phyloP scores from a whole-genome alignment of 2,888 invertebrate genomes.

The Danaus chrysippus region DNA sequence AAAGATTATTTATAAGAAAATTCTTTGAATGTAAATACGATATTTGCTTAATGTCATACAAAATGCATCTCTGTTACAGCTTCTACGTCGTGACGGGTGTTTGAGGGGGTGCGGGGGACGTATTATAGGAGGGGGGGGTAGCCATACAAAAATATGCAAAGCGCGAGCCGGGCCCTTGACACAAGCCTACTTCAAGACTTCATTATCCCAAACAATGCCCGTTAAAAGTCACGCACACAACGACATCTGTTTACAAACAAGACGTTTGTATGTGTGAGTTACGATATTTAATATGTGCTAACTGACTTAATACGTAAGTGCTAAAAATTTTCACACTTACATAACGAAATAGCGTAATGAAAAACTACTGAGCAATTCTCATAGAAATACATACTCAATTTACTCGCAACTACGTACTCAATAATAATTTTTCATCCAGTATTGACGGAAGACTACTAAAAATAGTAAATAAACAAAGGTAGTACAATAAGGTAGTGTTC shows the following conservation, averaged over 20 bases:
- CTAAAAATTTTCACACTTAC: no score
- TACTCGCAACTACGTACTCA: no score
- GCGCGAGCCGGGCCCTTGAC: slow-evolving; percentile 54
- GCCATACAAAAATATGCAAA: slow-evolving; percentile 62
- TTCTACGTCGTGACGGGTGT: background rate
- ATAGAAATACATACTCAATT: no score
- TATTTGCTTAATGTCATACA: background rate
- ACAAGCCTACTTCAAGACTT: slow-evolving; percentile 58
- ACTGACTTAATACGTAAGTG: no score
- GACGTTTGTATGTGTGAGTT: slow-evolving; percentile 61
- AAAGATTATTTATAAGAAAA: no score
- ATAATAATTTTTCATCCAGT: no score
- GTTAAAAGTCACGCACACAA: slow-evolving; percentile 44
- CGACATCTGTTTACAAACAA: slow-evolving; percentile 67
- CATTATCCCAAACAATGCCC: slow-evolving; percentile 58
- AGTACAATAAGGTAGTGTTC: slow-evolving; percentile 14
- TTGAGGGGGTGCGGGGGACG: background rate
- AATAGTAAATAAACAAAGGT: background rate
- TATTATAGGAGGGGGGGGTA: slow-evolving; percentile 5
- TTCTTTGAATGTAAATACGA: background rate
- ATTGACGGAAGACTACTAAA: no score
- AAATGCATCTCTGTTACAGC: slow-evolving; percentile 7
- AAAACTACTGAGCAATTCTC: no score
- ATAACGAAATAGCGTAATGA: no score
- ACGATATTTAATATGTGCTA: slow-evolving; percentile 24